These are phyloP conservation scores for Rhagoletis pomonella DNA, from an alignment of 1,140 invertebrate genomes.

Conservation along the genomic window DNA sequence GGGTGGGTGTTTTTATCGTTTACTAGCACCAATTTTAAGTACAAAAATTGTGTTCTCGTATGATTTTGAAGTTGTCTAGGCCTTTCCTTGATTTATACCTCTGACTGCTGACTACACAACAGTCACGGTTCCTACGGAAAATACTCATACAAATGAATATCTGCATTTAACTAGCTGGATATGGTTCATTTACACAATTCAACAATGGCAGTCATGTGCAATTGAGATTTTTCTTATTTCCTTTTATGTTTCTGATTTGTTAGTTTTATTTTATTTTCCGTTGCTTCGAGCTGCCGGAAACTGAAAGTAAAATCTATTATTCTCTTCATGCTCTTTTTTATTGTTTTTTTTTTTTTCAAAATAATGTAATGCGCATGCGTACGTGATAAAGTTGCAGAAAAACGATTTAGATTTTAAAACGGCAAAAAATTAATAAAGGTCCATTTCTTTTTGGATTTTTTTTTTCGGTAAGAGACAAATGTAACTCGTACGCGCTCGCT, in stretches of 20 bases:
- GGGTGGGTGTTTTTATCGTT: not conserved
- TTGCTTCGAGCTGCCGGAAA: constrained; percentile 59
- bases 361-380: constrained; percentile 57
- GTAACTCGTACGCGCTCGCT: not conserved
- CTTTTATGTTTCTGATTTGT: not conserved
- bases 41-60: not conserved
- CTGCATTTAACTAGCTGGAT: constrained; percentile 5
- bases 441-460: constrained; percentile 22
- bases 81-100: no score
- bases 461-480: constrained; percentile 20
- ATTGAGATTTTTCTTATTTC: constrained; percentile 7
- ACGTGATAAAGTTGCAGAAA: constrained; percentile 61
- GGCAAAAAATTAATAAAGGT: constrained; percentile 25
- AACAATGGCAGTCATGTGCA: not conserved
- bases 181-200: not conserved
- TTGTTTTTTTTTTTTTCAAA: constrained; percentile 38
- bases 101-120: not conserved
- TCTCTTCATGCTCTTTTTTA: not conserved
- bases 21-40: not conserved
- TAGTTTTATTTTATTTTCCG: not conserved
- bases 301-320: constrained; percentile 65
- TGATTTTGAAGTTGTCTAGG: not conserved
- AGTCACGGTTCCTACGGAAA: not conserved
- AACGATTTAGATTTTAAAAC: constrained; percentile 46
- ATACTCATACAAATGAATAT: not conserved